Evolutionary conservation across 2,888 invertebrate genomes (phyloP).

Genomic region (Hemithea aestivaria): DNA sequence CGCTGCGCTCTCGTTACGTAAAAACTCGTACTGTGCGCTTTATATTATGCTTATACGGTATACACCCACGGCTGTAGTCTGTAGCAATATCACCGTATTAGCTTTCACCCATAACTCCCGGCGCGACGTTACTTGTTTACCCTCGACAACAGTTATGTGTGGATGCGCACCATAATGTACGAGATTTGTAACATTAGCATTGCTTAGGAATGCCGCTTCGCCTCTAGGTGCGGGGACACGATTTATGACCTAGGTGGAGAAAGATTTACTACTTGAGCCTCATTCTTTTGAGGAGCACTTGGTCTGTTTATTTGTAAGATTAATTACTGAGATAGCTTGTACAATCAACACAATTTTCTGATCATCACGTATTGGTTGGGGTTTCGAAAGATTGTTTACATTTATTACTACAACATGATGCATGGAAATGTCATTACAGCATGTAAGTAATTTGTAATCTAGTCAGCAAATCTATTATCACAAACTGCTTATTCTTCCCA

Average conservation of each 20-base stretch:
- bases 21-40: slow-evolving; percentile 46
- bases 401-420: too few relatives aligned
- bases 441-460: too few relatives aligned
- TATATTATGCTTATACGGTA: slow-evolving; percentile 10
- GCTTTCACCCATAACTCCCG: slow-evolving; percentile 36
- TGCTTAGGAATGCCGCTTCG: slow-evolving; percentile 16
- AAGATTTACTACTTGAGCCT: slow-evolving; percentile 19
- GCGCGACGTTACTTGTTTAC: slow-evolving; percentile 20
- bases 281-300: slow-evolving; percentile 15
- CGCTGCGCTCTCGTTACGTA: slow-evolving; percentile 38
- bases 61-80: slow-evolving; percentile 7
- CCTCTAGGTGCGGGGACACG: slow-evolving; percentile 21
- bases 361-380: too few relatives aligned
- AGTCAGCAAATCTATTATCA: too few relatives aligned
- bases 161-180: slow-evolving; percentile 23
- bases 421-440: too few relatives aligned
- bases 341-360: too few relatives aligned
- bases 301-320: slow-evolving; percentile 13
- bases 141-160: slow-evolving; percentile 21
- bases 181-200: slow-evolving; percentile 24
- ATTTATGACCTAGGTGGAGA: slow-evolving; percentile 20
- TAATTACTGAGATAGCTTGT: slow-evolving; percentile 8
- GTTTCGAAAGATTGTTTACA: too few relatives aligned
- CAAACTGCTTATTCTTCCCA: too few relatives aligned
- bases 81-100: slow-evolving; percentile 27